Evolutionary conservation across 2,888 invertebrate genomes (phyloP).

Genomic region (Pristionchus entomophagus): DNA sequence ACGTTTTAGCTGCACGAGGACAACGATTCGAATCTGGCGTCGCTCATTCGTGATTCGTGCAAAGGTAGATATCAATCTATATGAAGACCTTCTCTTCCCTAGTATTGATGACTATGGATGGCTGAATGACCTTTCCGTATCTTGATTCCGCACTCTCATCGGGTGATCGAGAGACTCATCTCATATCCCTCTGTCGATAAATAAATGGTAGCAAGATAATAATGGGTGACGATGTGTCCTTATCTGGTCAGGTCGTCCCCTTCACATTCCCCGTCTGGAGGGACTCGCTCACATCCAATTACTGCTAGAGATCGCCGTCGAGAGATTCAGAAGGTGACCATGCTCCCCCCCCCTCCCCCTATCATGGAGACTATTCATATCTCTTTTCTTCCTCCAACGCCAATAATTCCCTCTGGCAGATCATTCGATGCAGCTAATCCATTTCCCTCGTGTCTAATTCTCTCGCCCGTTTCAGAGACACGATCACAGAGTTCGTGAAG

Average conservation of each 20-base stretch:
- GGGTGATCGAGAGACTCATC: too few species aligned
- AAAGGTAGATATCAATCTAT: background rate
- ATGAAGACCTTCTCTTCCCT: background rate
- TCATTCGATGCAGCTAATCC: too few species aligned
- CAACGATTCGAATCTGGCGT: conserved; percentile 12
- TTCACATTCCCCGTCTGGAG: conserved; percentile 35
- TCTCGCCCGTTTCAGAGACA: background rate
- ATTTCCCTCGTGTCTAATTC: background rate
- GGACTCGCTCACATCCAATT: conserved; percentile 30
- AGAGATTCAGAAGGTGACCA: conserved; percentile 41
- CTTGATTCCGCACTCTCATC: too few species aligned
- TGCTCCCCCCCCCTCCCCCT: too few species aligned
- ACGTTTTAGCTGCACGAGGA: conserved; percentile 40
- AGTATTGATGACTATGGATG: too few species aligned
- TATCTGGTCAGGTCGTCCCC: background rate
- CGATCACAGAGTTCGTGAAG: conserved; percentile 5
- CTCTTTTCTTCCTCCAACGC: too few species aligned
- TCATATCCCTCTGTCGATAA: too few species aligned
- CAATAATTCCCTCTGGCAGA: too few species aligned
- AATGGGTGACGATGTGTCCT: background rate
- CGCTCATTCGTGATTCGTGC: conserved; percentile 41
- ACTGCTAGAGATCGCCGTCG: conserved; percentile 41
- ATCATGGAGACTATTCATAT: too few species aligned
- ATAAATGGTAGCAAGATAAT: too few species aligned
- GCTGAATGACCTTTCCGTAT: too few species aligned